Percentiles rank a stretch among this genome's conserved stretches.
phyloP scores from a whole-genome alignment of 2,113 vertebrate species.

The Neotragus pygmaeus region DNA sequence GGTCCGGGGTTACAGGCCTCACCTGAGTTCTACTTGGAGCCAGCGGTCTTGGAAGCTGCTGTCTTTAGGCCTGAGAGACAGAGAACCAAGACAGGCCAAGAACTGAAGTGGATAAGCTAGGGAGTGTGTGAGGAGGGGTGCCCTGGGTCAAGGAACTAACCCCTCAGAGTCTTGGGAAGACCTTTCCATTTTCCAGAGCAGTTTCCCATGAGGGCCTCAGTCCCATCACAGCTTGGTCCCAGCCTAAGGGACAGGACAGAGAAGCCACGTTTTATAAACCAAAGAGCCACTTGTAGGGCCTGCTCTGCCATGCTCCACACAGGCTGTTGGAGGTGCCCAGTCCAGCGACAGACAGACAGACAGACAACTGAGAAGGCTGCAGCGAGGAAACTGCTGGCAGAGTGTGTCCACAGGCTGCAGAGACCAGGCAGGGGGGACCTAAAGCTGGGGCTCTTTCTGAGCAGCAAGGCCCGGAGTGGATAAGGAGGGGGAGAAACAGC shows the following conservation, averaged over 20 bases:
- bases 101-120: fast-evolving
- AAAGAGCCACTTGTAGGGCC: not conserved
- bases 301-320: too few relatives aligned
- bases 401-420: not conserved
- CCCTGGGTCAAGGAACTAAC: not conserved
- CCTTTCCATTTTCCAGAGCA: not conserved
- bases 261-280: not conserved
- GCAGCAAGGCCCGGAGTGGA: not conserved
- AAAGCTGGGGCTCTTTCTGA: not conserved
- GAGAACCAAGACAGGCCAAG: not conserved
- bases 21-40: not conserved
- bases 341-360: not conserved
- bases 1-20: not conserved
- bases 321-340: not conserved
- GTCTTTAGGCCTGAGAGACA: not conserved
- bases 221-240: not conserved
- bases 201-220: not conserved
- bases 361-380: not conserved
- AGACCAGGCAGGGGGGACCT: not conserved
- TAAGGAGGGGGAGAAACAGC: not conserved
- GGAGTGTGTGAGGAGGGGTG: too few relatives aligned
- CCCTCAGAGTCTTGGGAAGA: too few relatives aligned
- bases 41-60: not conserved
- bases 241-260: not conserved
- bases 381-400: not conserved